Evolutionary conservation across 2,113 vertebrate species (phyloP).

Genomic region (Chiloscyllium plagiosum): DNA sequence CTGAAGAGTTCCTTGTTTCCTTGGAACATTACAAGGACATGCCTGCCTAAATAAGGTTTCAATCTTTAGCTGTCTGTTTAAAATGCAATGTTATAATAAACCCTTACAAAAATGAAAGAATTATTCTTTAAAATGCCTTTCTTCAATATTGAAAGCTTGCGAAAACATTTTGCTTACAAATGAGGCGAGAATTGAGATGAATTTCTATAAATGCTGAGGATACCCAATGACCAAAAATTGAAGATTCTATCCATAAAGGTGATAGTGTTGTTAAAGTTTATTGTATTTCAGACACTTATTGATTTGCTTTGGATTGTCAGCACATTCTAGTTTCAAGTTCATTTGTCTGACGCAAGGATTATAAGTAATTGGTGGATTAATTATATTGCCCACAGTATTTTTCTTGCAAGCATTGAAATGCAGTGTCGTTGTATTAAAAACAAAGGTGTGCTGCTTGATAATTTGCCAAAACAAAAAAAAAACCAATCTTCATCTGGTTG

Average conservation of each 20-base stretch:
- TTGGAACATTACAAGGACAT: background rate
- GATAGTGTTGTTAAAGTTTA: background rate
- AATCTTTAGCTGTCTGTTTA: background rate
- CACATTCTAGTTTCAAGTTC: background rate
- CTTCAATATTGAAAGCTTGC: background rate
- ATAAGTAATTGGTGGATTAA: background rate
- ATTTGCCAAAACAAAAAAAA: background rate
- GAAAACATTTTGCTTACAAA: background rate
- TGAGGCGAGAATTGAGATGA: background rate
- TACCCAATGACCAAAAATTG: background rate
- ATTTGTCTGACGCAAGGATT: background rate
- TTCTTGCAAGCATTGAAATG: background rate
- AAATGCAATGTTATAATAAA: background rate
- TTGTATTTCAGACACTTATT: too few species aligned
- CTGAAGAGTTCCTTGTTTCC: background rate
- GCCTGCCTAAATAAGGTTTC: background rate
- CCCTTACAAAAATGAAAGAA: background rate
- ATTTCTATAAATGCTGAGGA: background rate
- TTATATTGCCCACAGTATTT: background rate
- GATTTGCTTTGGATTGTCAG: background rate
- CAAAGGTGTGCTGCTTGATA: background rate
- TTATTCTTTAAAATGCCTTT: background rate
- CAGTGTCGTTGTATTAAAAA: background rate
- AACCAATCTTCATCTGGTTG: background rate
- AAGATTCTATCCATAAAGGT: background rate